A percentile compares a stretch with the other conserved stretches of the same genome.
Conservation (phyloP, 30 jellyfish, hydroid and myxozoan genomes). For the Aurelia aurita region DNA sequence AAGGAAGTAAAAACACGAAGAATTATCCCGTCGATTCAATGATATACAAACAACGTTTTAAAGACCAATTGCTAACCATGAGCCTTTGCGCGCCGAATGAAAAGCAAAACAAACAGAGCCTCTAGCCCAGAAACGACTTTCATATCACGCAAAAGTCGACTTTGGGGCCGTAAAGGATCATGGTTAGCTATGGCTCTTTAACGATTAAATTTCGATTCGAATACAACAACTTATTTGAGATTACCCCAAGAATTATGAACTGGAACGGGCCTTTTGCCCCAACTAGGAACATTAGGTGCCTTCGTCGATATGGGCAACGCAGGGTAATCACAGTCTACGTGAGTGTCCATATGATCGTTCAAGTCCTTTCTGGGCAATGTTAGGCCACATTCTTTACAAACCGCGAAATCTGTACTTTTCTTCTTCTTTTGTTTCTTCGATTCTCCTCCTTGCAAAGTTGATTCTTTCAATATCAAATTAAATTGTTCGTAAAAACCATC, state of each 20-base stretch:
- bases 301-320: conserved; percentile 74
- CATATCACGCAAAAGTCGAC: too few relatives aligned
- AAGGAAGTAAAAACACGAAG: too few relatives aligned
- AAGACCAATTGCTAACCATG: background rate
- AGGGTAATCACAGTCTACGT: conserved; percentile 81
- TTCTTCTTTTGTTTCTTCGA: conserved; percentile 13
- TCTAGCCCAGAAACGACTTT: too few relatives aligned
- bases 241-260: conserved; percentile 86
- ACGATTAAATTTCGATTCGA: background rate
- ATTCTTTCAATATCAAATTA: background rate
- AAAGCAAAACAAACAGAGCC: too few relatives aligned
- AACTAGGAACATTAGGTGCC: conserved; percentile 37
- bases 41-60: too few relatives aligned
- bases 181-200: too few relatives aligned
- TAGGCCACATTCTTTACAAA: conserved; percentile 54
- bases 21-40: too few relatives aligned
- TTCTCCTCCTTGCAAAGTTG: background rate
- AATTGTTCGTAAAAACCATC: background rate
- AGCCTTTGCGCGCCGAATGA: too few relatives aligned
- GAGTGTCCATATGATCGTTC: conserved; percentile 75
- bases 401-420: conserved; percentile 23
- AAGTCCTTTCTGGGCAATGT: conserved; percentile 67
- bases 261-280: conserved; percentile 21
- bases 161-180: too few relatives aligned
- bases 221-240: background rate